phyloP scores from a whole-genome alignment of 2,797 vertebrate species.

The Ciconia nigra region DNA sequence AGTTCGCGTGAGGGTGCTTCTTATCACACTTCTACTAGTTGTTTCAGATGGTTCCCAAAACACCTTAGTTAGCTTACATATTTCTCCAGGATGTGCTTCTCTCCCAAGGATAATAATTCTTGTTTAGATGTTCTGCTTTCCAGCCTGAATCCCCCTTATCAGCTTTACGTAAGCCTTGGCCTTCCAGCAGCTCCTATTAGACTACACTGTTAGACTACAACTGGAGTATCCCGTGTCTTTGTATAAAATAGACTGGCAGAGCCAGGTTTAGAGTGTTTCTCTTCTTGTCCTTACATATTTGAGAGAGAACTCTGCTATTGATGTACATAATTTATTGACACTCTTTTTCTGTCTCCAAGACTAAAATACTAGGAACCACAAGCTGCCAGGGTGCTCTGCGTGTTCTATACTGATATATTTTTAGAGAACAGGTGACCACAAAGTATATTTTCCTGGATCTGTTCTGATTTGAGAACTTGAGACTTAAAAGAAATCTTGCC shows the following conservation, averaged over 20 bases:
- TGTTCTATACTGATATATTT: neutral
- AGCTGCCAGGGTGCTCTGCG: neutral
- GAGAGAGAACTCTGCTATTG: neutral
- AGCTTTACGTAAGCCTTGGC: no score
- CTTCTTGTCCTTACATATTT: neutral
- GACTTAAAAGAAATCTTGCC: neutral
- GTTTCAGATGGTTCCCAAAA: no score
- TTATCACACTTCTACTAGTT: no score
- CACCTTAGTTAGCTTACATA: no score
- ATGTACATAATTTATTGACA: neutral
- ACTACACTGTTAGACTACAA: no score
- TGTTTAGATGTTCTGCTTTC: no score
- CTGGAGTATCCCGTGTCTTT: neutral
- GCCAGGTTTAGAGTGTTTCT: neutral
- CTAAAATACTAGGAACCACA: neutral
- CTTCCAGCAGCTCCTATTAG: no score
- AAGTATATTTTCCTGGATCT: neutral
- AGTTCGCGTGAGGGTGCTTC: no score
- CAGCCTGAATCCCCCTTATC: no score
- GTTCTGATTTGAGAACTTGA: neutral
- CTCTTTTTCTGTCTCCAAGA: neutral
- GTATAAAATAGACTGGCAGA: neutral
- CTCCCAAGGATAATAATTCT: no score
- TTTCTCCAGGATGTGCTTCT: no score
- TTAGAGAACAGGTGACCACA: neutral